These are phyloP conservation scores for Cyphomyrus discorhynchus DNA, from an alignment of 2,113 vertebrate species.

Conservation along the genomic window DNA sequence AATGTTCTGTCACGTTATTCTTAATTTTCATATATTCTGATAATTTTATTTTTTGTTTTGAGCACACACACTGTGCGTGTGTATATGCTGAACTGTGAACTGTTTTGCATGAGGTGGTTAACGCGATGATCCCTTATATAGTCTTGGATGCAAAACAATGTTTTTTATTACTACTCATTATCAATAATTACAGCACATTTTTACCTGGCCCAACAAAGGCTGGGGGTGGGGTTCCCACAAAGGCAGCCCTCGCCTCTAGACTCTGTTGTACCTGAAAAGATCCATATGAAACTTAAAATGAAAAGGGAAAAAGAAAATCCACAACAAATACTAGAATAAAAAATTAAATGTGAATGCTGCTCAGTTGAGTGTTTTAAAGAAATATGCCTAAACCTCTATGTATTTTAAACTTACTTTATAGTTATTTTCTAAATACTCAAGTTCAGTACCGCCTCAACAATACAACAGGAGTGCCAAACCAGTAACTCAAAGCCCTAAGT, in stretches of 20 bases:
- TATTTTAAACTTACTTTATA: not conserved
- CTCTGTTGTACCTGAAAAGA: constrained; percentile 76
- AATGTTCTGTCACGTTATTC: too few species aligned
- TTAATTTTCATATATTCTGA: too few species aligned
- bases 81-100: too few species aligned
- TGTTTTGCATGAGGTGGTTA: too few species aligned
- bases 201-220: constrained; percentile 67
- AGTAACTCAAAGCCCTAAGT: not conserved
- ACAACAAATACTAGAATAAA: not conserved
- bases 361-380: not conserved
- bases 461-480: not conserved
- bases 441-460: not conserved
- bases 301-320: not conserved
- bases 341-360: not conserved
- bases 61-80: too few species aligned
- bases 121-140: too few species aligned
- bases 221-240: constrained; percentile 55
- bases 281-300: not conserved
- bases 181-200: not conserved
- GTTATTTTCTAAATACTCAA: not conserved
- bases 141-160: not conserved
- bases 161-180: not conserved
- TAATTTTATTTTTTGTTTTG: too few species aligned
- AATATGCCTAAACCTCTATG: not conserved
- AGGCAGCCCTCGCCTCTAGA: constrained; percentile 72